Conservation (phyloP, 1,140 invertebrate species). For the Belonocnema kinseyi region DNA sequence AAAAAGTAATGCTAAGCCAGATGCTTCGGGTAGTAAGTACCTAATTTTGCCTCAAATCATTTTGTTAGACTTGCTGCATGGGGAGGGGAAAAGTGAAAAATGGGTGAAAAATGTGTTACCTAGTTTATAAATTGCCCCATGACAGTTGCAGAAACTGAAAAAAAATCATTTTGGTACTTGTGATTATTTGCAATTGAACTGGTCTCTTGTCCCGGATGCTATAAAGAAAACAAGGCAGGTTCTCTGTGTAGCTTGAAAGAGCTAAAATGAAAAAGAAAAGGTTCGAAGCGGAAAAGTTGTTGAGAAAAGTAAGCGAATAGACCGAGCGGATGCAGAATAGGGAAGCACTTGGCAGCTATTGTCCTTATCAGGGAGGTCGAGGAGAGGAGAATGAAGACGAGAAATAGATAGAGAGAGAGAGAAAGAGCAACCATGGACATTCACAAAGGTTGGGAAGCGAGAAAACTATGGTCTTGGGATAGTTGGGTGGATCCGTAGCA, state of each 20-base stretch:
- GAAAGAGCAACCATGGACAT: slow-evolving; percentile 36
- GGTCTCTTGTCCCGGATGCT: no score
- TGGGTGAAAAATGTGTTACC: no score
- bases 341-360: slow-evolving; percentile 14
- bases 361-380: slow-evolving; percentile 11
- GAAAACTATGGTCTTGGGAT: slow-evolving; percentile 8
- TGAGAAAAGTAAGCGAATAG: slow-evolving; percentile 23
- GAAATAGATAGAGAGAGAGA: slow-evolving; percentile 32
- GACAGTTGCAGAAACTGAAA: no score
- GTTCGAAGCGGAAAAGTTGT: neutral
- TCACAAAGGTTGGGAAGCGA: neutral
- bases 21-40: no score
- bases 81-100: no score
- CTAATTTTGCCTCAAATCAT: no score
- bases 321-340: slow-evolving; percentile 29
- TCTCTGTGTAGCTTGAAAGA: neutral
- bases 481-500: neutral
- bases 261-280: neutral
- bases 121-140: no score
- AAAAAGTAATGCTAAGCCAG: no score
- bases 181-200: no score
- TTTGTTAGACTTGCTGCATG: no score
- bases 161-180: no score
- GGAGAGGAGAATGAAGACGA: neutral
- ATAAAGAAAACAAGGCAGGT: no score